phyloP scores from a whole-genome alignment of 2,113 vertebrate species.

The Sterrhoptilus dennistouni region DNA sequence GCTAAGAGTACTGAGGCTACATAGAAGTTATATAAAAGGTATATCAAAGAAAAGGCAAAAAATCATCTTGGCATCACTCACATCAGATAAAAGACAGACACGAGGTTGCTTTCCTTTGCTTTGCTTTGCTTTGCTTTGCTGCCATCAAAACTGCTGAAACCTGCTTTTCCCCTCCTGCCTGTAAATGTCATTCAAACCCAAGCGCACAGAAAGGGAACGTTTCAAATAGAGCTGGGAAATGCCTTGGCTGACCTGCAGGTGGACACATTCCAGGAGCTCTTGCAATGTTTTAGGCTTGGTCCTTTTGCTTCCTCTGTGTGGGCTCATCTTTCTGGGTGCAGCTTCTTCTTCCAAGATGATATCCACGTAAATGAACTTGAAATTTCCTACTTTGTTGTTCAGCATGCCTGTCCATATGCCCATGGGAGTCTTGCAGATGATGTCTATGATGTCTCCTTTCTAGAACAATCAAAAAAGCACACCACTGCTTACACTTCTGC shows the following conservation, averaged over 20 bases:
- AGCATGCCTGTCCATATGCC: conserved; percentile 94
- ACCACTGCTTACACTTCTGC: background rate
- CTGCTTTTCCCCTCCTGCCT: background rate
- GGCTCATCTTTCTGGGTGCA: conserved; percentile 77
- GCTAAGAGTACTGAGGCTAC: background rate
- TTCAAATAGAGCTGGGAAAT: background rate
- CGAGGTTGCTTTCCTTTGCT: background rate
- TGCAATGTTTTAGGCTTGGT: conserved; percentile 81
- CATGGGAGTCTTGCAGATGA: conserved; percentile 90
- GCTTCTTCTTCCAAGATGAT: conserved; percentile 76
- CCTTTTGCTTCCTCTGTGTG: conserved; percentile 56
- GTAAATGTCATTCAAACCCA: background rate
- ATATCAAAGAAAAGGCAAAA: background rate
- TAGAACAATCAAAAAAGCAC: conserved; percentile 42
- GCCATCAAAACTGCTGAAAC: background rate
- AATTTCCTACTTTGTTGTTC: conserved; percentile 87
- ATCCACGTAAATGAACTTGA: conserved; percentile 97
- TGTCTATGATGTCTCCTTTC: conserved; percentile 92
- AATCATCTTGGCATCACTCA: background rate
- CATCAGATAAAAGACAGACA: background rate
- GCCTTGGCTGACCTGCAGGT: conserved; percentile 82
- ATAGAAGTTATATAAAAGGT: no score
- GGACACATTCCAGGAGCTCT: conserved; percentile 82
- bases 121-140: background rate
- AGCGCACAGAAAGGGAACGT: accelerated